Base-by-base conservation (phyloP, 1,140 invertebrate genomes). In the Zaprionus inermis region DNA sequence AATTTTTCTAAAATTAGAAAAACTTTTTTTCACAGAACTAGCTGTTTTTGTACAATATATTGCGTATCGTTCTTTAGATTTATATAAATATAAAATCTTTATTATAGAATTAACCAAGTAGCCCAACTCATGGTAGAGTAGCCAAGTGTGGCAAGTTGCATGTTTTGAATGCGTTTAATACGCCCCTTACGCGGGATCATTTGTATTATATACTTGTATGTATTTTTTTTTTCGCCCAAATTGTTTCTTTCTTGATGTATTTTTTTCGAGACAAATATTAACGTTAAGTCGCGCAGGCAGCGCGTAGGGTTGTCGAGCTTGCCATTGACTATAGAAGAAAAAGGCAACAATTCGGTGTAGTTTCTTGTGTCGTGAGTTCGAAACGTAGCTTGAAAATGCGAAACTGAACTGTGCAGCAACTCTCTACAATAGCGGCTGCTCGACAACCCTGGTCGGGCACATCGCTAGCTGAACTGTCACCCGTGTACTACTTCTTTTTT, bases 171-270 rank as follows among this genome's bases (percentile, higher is more conserved):
- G 81, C 68, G 65, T 83, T 79, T 71, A 64, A 76, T 79, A 63
- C 65, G 76, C 69, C 80, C 72, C 65, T 72, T 74, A 66, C 68
- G 64, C 82, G 72, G 36, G 56, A 61, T 82, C 78, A 82, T 79
- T 83, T 78, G 75, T 76, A 63, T 76, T 65, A 64, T 41, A 64
- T 54, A n/a, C n/a, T n/a, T n/a, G n/a, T n/a, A 28, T 28, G 24
- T 28, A 28, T 55, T 54, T 54, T 54, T 54, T 41, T 52, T 22
- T 49, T 5, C 44, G 24, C n/a, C 32, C 58, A 60, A 63, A 64
- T 54, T 54, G 22, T 54, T 64, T 52, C 32, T 76, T 72, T 66
- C 57, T 59, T 56, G 46, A 20, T 61, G 22, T 28, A 0, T 71
- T 74, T 63, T 20, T 78, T 49, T 66, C 24, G 14, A 44, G 52